Conservation (phyloP, 2,797 vertebrate genomes). For the Poecilia velifera region DNA sequence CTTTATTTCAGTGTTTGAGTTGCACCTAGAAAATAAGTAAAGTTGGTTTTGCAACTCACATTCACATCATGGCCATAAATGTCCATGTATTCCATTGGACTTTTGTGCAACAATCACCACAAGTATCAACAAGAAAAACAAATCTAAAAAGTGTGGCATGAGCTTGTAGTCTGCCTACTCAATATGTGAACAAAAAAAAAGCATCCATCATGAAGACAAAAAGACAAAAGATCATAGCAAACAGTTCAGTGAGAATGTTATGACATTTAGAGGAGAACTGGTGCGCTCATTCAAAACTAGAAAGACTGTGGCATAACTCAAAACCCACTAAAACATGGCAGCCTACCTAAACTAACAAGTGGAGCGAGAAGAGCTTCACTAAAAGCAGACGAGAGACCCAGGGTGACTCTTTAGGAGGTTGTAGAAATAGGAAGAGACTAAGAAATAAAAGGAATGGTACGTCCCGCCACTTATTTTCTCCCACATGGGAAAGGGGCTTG, state of each 20-base stretch:
- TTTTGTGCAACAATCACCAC: not conserved
- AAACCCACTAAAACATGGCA: not conserved
- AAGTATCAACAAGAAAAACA: not conserved
- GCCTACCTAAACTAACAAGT: not conserved
- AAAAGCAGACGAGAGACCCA: not conserved
- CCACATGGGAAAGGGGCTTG: conserved; percentile 6
- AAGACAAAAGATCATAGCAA: not conserved
- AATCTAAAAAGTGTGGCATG: too few relatives aligned
- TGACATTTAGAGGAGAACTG: not conserved
- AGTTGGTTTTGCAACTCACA: too few relatives aligned
- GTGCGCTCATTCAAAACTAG: not conserved
- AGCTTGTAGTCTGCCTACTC: too few relatives aligned
- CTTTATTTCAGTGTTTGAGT: too few relatives aligned
- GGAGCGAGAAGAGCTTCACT: not conserved
- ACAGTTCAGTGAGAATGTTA: not conserved
- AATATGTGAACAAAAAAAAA: not conserved
- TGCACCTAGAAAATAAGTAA: too few relatives aligned
- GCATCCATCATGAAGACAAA: not conserved
- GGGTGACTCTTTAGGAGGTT: not conserved
- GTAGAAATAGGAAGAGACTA: not conserved
- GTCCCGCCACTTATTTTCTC: not conserved
- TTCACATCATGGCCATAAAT: not conserved
- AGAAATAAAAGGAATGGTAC: not conserved
- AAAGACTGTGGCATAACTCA: not conserved
- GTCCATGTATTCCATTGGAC: too few relatives aligned